Percentiles rank a stretch among this genome's conserved stretches.
These are phyloP conservation scores for Rhodinocichla rosea DNA, from an alignment of 2,113 vertebrate genomes.

Conservation along the genomic window DNA sequence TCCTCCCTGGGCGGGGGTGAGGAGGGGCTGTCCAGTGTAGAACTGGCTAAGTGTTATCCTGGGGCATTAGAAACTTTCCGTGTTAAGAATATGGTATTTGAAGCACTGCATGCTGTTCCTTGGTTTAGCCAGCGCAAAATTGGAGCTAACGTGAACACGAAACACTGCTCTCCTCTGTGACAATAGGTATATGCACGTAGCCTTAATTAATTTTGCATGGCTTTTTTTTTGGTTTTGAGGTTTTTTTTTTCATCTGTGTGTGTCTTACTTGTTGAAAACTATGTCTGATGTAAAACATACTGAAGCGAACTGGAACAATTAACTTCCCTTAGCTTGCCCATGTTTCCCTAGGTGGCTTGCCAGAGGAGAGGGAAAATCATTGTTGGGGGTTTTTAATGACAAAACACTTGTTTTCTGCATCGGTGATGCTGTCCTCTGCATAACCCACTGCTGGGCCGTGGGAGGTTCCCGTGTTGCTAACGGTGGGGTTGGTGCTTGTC, in stretches of 20 bases:
- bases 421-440: accelerated
- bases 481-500: background rate
- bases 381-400: background rate
- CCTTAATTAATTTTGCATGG: accelerated
- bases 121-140: background rate
- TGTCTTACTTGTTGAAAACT: background rate
- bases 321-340: background rate
- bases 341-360: background rate
- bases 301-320: background rate
- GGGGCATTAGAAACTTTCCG: accelerated
- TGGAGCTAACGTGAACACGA: accelerated
- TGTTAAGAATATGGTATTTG: accelerated
- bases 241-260: accelerated
- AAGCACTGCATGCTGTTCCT: accelerated
- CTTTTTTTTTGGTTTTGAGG: background rate
- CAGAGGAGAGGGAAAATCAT: background rate
- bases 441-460: background rate
- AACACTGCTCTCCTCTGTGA: background rate
- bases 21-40: background rate
- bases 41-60: accelerated
- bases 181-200: accelerated
- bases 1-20: no score
- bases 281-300: accelerated
- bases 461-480: accelerated
- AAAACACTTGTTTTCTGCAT: background rate